Evolutionary conservation across 2,888 invertebrate genomes (phyloP).

Genomic region (Strigamia maritima): DNA sequence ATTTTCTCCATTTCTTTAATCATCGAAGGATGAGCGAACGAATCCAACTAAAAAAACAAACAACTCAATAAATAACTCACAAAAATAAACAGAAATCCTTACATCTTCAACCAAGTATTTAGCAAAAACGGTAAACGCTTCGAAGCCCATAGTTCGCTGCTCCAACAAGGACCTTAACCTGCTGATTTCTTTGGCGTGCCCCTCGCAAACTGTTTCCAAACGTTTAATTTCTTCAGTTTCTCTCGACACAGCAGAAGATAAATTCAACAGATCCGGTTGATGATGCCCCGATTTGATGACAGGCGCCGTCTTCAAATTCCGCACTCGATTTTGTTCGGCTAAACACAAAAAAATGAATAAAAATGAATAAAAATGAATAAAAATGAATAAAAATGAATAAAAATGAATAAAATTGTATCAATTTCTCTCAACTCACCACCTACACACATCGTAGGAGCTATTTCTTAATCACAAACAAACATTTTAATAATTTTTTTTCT

Average conservation of each 20-base stretch:
- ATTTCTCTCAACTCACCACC: too few relatives aligned
- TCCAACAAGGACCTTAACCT: conserved; percentile 51
- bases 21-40: conserved; percentile 46
- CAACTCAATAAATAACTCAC: neutral
- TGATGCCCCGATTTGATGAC: conserved; percentile 39
- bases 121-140: conserved; percentile 78
- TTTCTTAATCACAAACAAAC: too few relatives aligned
- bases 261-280: conserved; percentile 45
- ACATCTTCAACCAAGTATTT: conserved; percentile 72
- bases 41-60: conserved; percentile 40
- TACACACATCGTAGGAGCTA: too few relatives aligned
- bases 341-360: neutral
- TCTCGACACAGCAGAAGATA: conserved; percentile 37
- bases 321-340: conserved; percentile 36
- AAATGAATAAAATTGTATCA: neutral
- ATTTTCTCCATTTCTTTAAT: conserved; percentile 45
- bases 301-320: conserved; percentile 35
- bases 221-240: conserved; percentile 49
- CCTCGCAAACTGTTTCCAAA: conserved; percentile 53
- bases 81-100: conserved; percentile 43
- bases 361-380: neutral
- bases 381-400: neutral
- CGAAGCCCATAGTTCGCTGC: conserved; percentile 65
- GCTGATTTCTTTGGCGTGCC: conserved; percentile 52
- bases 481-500: too few relatives aligned